Conservation (phyloP, 1,140 invertebrate species). For the Archivesica marissinica region DNA sequence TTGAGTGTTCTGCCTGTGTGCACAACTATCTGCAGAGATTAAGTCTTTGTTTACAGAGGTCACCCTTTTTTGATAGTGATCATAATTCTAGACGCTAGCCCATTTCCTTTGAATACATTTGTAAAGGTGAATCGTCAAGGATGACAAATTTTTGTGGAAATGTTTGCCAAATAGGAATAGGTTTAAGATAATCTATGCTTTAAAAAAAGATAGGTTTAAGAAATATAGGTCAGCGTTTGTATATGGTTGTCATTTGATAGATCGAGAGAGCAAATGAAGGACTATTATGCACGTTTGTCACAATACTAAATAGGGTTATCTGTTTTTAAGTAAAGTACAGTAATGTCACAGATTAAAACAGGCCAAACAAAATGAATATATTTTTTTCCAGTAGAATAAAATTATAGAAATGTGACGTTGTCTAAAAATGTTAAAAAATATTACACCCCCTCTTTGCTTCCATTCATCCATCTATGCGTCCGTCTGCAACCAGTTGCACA, state of each 20-base stretch:
- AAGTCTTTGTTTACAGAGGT: conserved; percentile 38
- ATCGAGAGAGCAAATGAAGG: too few relatives aligned
- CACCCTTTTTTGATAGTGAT: conserved; percentile 32
- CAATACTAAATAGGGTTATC: too few relatives aligned
- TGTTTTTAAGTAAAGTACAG: too few relatives aligned
- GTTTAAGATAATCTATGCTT: neutral
- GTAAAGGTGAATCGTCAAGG: conserved; percentile 16
- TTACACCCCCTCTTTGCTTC: too few relatives aligned
- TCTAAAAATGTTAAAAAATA: too few relatives aligned
- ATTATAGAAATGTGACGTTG: too few relatives aligned
- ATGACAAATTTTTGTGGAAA: conserved; percentile 26
- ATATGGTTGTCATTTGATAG: neutral
- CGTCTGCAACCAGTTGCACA: too few relatives aligned
- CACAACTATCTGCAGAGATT: conserved; percentile 5
- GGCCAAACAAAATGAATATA: too few relatives aligned
- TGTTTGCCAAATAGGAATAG: conserved; percentile 18
- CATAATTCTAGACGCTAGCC: conserved; percentile 21
- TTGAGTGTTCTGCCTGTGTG: conserved; percentile 5
- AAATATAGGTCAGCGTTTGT: conserved; percentile 3
- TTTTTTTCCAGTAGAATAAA: too few relatives aligned
- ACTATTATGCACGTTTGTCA: too few relatives aligned
- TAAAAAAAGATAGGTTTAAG: neutral
- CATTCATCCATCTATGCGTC: too few relatives aligned
- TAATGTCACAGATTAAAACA: too few relatives aligned
- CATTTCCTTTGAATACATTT: conserved; percentile 43